These are phyloP conservation scores for Procambarus virginalis DNA, from an alignment of 1,140 invertebrate species.

Conservation along the genomic window DNA sequence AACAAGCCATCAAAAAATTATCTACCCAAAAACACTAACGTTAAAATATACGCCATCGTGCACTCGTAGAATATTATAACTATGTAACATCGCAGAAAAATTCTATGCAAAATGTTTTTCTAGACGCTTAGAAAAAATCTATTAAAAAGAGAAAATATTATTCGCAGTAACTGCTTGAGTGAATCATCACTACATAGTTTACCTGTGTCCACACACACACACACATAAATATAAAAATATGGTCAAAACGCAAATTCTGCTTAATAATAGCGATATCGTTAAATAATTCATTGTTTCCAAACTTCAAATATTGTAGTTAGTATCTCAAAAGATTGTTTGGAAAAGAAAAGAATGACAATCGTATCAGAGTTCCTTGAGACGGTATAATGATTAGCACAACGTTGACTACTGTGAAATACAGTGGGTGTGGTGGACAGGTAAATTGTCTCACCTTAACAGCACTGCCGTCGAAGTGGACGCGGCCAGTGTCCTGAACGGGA, in stretches of 20 bases:
- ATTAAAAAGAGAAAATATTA: neutral
- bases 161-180: too few species aligned
- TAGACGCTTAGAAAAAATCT: neutral
- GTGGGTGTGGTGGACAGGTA: neutral
- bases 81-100: neutral
- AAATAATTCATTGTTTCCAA: too few species aligned
- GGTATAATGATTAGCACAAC: too few species aligned
- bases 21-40: neutral
- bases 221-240: too few species aligned
- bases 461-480: slow-evolving; percentile 48
- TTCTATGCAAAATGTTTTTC: neutral
- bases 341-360: too few species aligned
- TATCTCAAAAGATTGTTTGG: too few species aligned
- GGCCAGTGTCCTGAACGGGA: slow-evolving; percentile 36
- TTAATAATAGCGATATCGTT: too few species aligned
- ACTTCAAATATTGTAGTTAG: too few species aligned
- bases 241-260: too few species aligned
- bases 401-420: neutral
- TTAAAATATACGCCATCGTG: neutral
- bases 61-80: neutral
- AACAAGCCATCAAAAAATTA: neutral
- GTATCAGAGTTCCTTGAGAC: too few species aligned
- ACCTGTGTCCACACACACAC: neutral
- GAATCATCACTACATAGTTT: neutral
- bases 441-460: slow-evolving; percentile 42